Evolutionary conservation across 2,888 invertebrate species (phyloP), one percentile per base, ranked within the genome.

Genomic region (Imbricaverruca yamaguchii): DNA sequence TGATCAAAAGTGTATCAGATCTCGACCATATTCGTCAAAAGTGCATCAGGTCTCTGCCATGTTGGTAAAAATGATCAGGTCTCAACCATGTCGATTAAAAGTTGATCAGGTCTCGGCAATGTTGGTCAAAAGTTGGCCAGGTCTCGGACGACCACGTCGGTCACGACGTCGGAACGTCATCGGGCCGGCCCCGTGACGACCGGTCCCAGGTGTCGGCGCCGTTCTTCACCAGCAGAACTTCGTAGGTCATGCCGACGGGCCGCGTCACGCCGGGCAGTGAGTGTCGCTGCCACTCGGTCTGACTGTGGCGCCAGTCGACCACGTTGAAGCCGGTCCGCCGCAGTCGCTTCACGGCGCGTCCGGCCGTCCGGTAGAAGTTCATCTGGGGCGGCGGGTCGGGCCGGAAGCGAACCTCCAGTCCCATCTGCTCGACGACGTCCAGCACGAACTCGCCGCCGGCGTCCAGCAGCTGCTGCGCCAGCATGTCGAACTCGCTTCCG

Each of bases 401-500:
- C 23, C 65, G 65, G 23, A 65, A 23, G n/a, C 18, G 65, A 18
- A 65, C 23, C 8, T 23, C 65, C 23, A 65, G 65, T n/a, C 65
- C 65, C 18, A 65, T n/a, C 65, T 65, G 65, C 23, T 65, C 65
- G 10, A 65, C 65, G 10, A 0, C 0, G 23, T 65, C 65, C 23
- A 65, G 65, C 65, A 61, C 23, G 59, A 53, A 80, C 23, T 80
- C 55, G 13, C 65, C 55, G 9, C n/a, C 21, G 63, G 21, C 80
- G 23, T 65, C 39, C 53, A 67, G 55, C 59, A 80, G 61, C 61
- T 67, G 80, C 55, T 80, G 63, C 12, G 63, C 81, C n/a, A 84
- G 74, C 10, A 83, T 83, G 10, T 82, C 84, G 86, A 87, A 87
- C 82, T 87, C 87, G 6, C 85, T 85, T 74, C 86, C 87, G 81